These are phyloP conservation scores for Philereme vetulata DNA, from an alignment of 2,888 invertebrate genomes.

Conservation along the genomic window DNA sequence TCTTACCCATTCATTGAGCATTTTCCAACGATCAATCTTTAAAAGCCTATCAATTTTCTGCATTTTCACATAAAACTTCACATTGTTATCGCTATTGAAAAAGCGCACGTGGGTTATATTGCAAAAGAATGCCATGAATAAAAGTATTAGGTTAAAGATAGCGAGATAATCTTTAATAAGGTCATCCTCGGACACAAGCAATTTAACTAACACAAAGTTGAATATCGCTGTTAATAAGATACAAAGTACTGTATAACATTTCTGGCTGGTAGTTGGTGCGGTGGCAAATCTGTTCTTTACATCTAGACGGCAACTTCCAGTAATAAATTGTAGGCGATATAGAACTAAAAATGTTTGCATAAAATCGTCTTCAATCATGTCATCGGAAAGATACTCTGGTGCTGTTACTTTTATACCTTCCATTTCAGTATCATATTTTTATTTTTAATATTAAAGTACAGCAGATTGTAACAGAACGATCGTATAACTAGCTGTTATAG, in stretches of 20 bases:
- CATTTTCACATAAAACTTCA: constrained; percentile 53
- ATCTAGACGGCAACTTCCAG: constrained; percentile 58
- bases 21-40: constrained; percentile 50
- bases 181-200: constrained; percentile 1
- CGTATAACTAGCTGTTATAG: constrained; percentile 61
- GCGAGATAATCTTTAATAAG: neutral
- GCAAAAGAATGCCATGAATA: constrained; percentile 37
- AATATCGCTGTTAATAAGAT: constrained; percentile 34
- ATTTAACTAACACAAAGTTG: constrained; percentile 26
- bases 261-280: constrained; percentile 54
- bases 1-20: constrained; percentile 43
- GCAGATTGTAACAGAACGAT: constrained; percentile 63
- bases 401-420: constrained; percentile 26
- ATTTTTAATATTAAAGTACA: constrained; percentile 39
- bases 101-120: constrained; percentile 57
- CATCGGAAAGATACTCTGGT: constrained; percentile 56
- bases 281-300: constrained; percentile 55
- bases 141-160: neutral
- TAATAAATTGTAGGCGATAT: constrained; percentile 48
- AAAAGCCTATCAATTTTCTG: constrained; percentile 62
- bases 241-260: constrained; percentile 47
- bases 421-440: constrained; percentile 5
- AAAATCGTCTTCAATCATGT: constrained; percentile 58
- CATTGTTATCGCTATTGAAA: constrained; percentile 50
- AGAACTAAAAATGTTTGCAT: constrained; percentile 48